Evolutionary conservation across 2,113 vertebrate species (phyloP).

Genomic region (Psephotus haematonotus): DNA sequence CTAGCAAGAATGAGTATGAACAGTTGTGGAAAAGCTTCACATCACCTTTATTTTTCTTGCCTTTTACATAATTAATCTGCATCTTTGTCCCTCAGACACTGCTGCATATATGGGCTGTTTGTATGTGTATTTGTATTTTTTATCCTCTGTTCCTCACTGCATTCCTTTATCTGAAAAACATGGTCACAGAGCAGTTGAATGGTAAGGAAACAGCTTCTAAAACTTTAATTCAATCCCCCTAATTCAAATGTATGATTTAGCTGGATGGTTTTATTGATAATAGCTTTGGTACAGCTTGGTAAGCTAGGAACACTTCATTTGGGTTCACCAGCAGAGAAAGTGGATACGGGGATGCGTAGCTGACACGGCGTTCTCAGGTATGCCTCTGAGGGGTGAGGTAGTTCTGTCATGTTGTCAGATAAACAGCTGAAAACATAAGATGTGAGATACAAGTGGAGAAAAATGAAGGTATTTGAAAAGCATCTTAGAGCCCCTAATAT

Average conservation of each 20-base stretch:
- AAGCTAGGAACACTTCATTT: not conserved
- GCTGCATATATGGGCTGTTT: not conserved
- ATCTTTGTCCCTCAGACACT: not conserved
- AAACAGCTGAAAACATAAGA: not conserved
- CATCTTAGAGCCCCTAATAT: not conserved
- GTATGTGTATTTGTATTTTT: not conserved
- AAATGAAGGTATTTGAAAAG: not conserved
- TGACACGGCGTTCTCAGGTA: not conserved
- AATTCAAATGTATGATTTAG: not conserved
- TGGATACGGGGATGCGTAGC: rapidly evolving
- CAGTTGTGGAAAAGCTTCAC: not conserved
- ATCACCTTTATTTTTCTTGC: not conserved
- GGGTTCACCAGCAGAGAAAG: not conserved
- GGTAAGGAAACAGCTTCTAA: not conserved
- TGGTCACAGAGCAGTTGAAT: not conserved
- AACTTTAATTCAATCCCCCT: not conserved
- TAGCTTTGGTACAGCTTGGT: not conserved
- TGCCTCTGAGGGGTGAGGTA: not conserved
- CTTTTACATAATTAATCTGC: not conserved
- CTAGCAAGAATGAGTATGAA: not conserved
- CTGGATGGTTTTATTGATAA: not conserved
- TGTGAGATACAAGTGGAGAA: not conserved
- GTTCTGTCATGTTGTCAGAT: not conserved
- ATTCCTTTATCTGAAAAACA: not conserved
- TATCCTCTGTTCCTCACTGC: not conserved